phyloP scores from a whole-genome alignment of 2,888 invertebrate species.

The Ceriagrion tenellum region DNA sequence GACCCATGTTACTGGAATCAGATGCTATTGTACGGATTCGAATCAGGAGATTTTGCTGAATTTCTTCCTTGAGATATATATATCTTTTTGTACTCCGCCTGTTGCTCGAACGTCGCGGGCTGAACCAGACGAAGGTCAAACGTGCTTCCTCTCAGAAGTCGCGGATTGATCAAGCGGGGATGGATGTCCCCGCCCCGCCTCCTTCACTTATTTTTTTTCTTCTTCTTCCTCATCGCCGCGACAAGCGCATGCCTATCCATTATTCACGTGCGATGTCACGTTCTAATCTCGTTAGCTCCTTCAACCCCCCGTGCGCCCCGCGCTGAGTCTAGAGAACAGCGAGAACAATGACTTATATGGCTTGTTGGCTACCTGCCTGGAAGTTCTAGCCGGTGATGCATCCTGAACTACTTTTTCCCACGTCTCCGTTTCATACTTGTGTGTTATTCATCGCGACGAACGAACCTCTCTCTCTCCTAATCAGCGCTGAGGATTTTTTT shows the following conservation, averaged over 20 bases:
- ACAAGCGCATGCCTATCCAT: not conserved
- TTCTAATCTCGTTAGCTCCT: not conserved
- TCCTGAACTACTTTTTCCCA: not conserved
- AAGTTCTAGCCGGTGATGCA: not conserved
- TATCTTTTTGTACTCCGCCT: not conserved
- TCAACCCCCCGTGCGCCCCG: not conserved
- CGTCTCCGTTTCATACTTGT: not conserved
- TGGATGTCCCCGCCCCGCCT: not conserved
- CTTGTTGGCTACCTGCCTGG: not conserved
- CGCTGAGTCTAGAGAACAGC: not conserved
- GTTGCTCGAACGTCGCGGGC: not conserved
- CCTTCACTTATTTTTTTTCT: not conserved
- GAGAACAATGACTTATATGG: not conserved
- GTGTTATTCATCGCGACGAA: too few relatives aligned
- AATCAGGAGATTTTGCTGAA: too few relatives aligned
- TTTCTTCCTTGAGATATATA: too few relatives aligned
- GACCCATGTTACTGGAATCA: too few relatives aligned
- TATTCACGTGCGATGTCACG: slow-evolving; percentile 16
- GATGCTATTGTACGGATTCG: too few relatives aligned
- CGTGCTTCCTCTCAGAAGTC: too few relatives aligned
- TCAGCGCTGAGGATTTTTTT: too few relatives aligned
- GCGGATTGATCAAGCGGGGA: too few relatives aligned
- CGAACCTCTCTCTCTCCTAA: too few relatives aligned
- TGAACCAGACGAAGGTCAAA: not conserved
- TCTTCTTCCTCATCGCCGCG: not conserved